A percentile compares a stretch with the other conserved stretches of the same genome.
phyloP scores from a whole-genome alignment of 2,797 vertebrate species.

The Hippopotamyrus pictus region DNA sequence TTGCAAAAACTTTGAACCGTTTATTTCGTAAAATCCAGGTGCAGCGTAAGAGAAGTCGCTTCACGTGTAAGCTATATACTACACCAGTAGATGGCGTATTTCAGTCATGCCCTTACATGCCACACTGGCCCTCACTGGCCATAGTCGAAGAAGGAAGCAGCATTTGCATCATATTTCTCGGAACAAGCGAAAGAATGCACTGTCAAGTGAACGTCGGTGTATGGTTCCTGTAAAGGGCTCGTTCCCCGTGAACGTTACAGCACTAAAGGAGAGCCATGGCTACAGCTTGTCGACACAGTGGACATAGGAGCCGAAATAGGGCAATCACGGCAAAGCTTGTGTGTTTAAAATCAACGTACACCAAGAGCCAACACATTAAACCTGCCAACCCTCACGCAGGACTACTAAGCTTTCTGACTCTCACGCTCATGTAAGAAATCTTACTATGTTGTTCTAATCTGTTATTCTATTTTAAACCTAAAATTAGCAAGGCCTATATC shows the following conservation, averaged over 20 bases:
- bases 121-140: background rate
- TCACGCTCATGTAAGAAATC: background rate
- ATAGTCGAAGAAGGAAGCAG: background rate
- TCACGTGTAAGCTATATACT: background rate
- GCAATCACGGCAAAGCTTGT: background rate
- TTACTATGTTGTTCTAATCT: background rate
- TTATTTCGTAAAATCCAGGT: background rate
- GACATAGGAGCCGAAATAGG: background rate
- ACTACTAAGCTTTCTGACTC: background rate
- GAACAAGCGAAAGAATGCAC: background rate
- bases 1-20: background rate
- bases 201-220: background rate
- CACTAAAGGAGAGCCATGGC: background rate
- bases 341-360: background rate
- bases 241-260: background rate
- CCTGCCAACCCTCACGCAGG: background rate
- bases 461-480: background rate
- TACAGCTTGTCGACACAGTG: background rate
- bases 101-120: background rate
- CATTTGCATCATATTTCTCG: background rate
- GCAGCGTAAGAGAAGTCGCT: background rate
- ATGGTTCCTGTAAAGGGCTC: background rate
- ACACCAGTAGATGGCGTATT: background rate
- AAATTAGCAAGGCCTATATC: background rate
- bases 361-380: background rate